These are phyloP conservation scores for Perizoma flavofasciatum DNA, from an alignment of 2,888 invertebrate species.

Conservation along the genomic window DNA sequence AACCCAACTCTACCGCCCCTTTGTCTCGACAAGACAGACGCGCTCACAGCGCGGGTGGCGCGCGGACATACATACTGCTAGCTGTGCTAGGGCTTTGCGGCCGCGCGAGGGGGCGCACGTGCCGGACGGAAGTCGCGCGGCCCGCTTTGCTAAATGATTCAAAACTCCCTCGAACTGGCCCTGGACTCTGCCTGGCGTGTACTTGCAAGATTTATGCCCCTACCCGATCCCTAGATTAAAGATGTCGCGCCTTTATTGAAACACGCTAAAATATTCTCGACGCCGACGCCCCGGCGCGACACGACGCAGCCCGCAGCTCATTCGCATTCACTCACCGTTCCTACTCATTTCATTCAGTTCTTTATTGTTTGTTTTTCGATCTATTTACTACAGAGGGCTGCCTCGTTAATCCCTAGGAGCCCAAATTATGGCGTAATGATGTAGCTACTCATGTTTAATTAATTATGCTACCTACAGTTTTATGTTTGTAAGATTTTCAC, in stretches of 20 bases:
- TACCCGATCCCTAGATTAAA: slow-evolving; percentile 82
- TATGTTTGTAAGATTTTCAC: slow-evolving; percentile 29
- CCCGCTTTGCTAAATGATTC: slow-evolving; percentile 81
- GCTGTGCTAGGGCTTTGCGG: slow-evolving; percentile 43
- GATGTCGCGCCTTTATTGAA: slow-evolving; percentile 83
- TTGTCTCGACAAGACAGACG: slow-evolving; percentile 84
- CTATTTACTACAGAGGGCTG: slow-evolving; percentile 57
- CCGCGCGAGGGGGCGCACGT: slow-evolving; percentile 54
- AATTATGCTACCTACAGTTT: slow-evolving; percentile 33
- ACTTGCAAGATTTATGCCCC: slow-evolving; percentile 83
- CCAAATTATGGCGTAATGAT: slow-evolving; percentile 41
- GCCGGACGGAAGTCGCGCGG: slow-evolving; percentile 81
- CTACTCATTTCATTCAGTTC: slow-evolving; percentile 69
- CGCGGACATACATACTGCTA: slow-evolving; percentile 32
- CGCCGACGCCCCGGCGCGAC: slow-evolving; percentile 30
- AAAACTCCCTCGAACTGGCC: slow-evolving; percentile 66
- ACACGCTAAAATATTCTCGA: slow-evolving; percentile 70
- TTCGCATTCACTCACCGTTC: slow-evolving; percentile 65
- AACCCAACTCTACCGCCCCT: slow-evolving; percentile 71
- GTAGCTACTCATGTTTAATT: slow-evolving; percentile 43
- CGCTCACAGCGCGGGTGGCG: slow-evolving; percentile 47
- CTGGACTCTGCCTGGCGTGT: slow-evolving; percentile 47
- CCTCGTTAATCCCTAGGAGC: slow-evolving; percentile 51
- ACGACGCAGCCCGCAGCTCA: slow-evolving; percentile 47
- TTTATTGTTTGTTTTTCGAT: slow-evolving; percentile 73